These are phyloP conservation scores for Cyanocitta stelleri DNA, from an alignment of 2,113 vertebrate species.

Conservation along the genomic window DNA sequence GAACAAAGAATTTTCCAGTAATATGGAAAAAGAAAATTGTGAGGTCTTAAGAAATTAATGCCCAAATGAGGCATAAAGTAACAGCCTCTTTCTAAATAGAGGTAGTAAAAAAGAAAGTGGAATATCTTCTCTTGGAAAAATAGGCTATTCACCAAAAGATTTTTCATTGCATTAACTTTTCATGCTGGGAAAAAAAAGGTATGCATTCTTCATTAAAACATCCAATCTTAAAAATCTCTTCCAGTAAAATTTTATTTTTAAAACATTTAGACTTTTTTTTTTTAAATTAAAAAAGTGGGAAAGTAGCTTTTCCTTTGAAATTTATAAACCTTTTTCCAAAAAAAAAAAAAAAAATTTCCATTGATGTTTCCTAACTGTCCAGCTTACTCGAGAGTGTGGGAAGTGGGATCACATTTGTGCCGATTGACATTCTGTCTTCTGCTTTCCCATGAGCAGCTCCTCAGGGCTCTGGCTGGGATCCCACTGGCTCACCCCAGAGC, in stretches of 20 bases:
- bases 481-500: not conserved
- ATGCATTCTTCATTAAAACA: not conserved
- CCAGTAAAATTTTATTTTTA: not conserved
- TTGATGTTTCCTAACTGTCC: not conserved
- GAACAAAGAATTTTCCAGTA: not conserved
- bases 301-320: not conserved
- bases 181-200: not conserved
- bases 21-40: not conserved
- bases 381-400: not conserved
- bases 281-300: not conserved
- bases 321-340: not conserved
- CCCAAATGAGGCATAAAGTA: not conserved
- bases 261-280: not conserved
- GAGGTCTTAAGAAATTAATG: not conserved
- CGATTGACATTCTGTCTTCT: not conserved
- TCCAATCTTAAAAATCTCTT: not conserved
- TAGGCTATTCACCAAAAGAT: not conserved
- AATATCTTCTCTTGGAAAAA: not conserved
- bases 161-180: not conserved
- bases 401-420: not conserved
- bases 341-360: not conserved
- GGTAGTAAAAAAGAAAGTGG: not conserved
- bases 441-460: not conserved
- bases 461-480: not conserved
- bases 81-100: not conserved